Conservation (phyloP, 2,888 invertebrate species). For the Melangyna quadrimaculata region DNA sequence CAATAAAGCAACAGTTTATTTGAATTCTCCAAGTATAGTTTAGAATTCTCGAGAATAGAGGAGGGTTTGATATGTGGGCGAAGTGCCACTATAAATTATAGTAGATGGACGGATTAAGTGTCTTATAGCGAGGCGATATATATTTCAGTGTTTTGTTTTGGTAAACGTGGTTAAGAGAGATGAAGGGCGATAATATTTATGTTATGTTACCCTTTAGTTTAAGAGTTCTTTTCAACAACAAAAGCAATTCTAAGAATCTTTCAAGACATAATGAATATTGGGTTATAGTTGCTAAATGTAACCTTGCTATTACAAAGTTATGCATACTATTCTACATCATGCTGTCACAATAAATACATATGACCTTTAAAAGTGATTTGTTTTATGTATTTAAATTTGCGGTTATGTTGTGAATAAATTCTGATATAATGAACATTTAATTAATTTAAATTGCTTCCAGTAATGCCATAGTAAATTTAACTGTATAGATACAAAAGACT, state of each 20-base stretch:
- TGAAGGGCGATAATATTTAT: neutral
- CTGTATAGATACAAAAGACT: too few species aligned
- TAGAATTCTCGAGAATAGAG: constrained; percentile 30
- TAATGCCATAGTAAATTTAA: too few species aligned
- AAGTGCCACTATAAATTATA: constrained; percentile 69
- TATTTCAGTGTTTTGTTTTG: constrained; percentile 55
- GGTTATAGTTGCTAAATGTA: neutral
- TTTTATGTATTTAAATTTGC: too few species aligned
- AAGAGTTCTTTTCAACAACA: neutral
- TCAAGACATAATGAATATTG: neutral
- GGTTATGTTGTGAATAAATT: too few species aligned
- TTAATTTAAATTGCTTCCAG: too few species aligned
- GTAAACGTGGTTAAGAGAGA: neutral
- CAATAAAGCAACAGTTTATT: constrained; percentile 71
- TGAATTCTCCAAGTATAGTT: constrained; percentile 45
- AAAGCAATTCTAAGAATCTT: neutral
- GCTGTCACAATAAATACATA: too few species aligned
- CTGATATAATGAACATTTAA: too few species aligned
- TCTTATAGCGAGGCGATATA: constrained; percentile 47
- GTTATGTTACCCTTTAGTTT: neutral
- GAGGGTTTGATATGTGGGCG: constrained; percentile 51
- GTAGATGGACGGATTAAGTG: constrained; percentile 67
- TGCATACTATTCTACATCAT: too few species aligned
- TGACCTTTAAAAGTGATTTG: too few species aligned
- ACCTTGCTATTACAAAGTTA: too few species aligned